phyloP scores from a whole-genome alignment of 2,888 invertebrate genomes.

The Smittia aterrima region DNA sequence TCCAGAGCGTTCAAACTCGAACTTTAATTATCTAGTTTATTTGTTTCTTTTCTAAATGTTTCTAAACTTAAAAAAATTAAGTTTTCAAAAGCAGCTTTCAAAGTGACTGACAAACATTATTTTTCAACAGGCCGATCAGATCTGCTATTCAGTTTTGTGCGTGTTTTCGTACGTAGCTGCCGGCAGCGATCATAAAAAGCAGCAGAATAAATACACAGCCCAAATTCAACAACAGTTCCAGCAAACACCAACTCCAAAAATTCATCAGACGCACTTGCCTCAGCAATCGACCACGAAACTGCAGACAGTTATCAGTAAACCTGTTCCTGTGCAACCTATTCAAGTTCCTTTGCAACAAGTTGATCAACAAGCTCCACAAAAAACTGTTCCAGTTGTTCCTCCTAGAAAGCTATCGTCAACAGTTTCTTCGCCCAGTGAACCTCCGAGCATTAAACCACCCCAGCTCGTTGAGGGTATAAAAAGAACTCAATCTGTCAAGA shows the following conservation, averaged over 20 bases:
- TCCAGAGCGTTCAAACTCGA: too few relatives aligned
- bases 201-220: slow-evolving; percentile 50
- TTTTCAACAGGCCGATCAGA: slow-evolving; percentile 85
- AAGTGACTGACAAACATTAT: too few relatives aligned
- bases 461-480: slow-evolving; percentile 45
- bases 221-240: slow-evolving; percentile 46
- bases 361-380: slow-evolving; percentile 42
- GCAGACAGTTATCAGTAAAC: slow-evolving; percentile 40
- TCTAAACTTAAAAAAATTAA: too few relatives aligned
- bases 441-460: slow-evolving; percentile 45
- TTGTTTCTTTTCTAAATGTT: not conserved
- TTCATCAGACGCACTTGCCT: slow-evolving; percentile 50
- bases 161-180: slow-evolving; percentile 99
- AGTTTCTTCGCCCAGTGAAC: slow-evolving; percentile 38
- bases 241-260: slow-evolving; percentile 43
- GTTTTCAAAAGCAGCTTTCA: not conserved
- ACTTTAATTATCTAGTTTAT: too few relatives aligned
- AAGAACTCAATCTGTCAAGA: slow-evolving; percentile 44
- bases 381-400: slow-evolving; percentile 35
- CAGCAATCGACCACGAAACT: slow-evolving; percentile 48
- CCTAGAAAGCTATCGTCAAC: slow-evolving; percentile 44
- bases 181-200: slow-evolving; percentile 70
- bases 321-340: slow-evolving; percentile 31
- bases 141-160: slow-evolving; percentile 98
- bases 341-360: slow-evolving; percentile 41